These are phyloP conservation scores for Lepidochitona cinerea DNA, from an alignment of 2,888 invertebrate genomes.

Conservation along the genomic window DNA sequence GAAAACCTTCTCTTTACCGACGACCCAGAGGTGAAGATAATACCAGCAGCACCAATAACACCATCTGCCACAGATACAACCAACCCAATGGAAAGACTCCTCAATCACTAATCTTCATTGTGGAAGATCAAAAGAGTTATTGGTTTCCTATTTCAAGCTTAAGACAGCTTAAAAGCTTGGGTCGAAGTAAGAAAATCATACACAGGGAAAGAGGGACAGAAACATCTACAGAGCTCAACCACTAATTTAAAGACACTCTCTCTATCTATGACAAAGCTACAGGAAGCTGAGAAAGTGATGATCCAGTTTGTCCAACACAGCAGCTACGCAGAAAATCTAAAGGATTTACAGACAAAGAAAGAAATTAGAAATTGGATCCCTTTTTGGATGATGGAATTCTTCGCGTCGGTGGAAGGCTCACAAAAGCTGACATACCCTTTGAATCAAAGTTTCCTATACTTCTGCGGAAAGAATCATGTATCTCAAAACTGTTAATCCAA, in stretches of 20 bases:
- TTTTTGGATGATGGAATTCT: neutral
- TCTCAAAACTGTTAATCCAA: neutral
- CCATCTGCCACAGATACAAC: neutral
- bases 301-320: neutral
- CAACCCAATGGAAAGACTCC: neutral
- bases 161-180: neutral
- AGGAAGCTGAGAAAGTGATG: neutral
- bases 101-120: neutral
- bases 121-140: neutral
- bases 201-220: neutral
- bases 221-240: neutral
- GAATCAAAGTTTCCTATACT: neutral
- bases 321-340: neutral
- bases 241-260: too few species aligned
- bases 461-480: neutral
- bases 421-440: neutral
- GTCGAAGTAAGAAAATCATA: neutral
- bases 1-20: neutral
- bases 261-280: too few species aligned
- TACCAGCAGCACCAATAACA: neutral
- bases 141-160: neutral
- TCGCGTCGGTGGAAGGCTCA: neutral
- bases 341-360: too few species aligned
- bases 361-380: neutral
- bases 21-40: neutral